Base-by-base conservation (phyloP, 2,113 vertebrate species). In the Chelonoidis abingdonii region DNA sequence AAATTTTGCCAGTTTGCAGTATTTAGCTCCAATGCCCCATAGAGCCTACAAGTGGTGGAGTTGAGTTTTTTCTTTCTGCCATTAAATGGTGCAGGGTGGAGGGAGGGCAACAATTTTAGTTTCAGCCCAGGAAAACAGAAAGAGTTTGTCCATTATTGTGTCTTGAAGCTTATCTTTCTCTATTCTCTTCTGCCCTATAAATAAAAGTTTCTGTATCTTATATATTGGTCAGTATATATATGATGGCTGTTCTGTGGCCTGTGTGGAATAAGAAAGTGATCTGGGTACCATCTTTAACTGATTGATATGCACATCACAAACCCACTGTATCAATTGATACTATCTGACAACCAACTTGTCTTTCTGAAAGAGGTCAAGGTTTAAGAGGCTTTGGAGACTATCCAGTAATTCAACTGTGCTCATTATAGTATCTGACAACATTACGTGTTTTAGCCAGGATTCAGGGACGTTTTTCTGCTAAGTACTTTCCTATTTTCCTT, bases 21-120 rank as follows among this genome's bases (percentile, higher is more conserved):
- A 24, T 75, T 38, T 41, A 75, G 21, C 38, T 22, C 38, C 38
- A 72, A 2, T 75, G 69, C 5, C 35, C 21, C 8, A 35, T 22
- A 41, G 2, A 41, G 38, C 38, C 3, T 75, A 24, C 2, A 21
- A 12, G 38, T 41, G 8, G 38, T 75, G 22, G 22, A 41, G 22
- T 38, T 5, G 10, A 75, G 10, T 75, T 38, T 75, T 75, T 75
- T 38, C n/a, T 38, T 75, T 75, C 38, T 75, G n/a, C 10, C 38
- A 41, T 11, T 75, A 75, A 2, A 1, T 0, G 1, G 0, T 1
- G 1, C 17, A 9, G 0, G 6, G 11, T 6, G 0, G 1, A 5
- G 31, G 13, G n/a, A 41, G 17, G 31, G 29, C 10, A 38, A 9
- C 4, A 7, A 24, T 41, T 75, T 65, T 35, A 35, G 7, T 65